Evolutionary conservation across 2,113 vertebrate genomes (phyloP), one percentile per base, ranked within the genome.

Genomic region (Emydura subglobosa): DNA sequence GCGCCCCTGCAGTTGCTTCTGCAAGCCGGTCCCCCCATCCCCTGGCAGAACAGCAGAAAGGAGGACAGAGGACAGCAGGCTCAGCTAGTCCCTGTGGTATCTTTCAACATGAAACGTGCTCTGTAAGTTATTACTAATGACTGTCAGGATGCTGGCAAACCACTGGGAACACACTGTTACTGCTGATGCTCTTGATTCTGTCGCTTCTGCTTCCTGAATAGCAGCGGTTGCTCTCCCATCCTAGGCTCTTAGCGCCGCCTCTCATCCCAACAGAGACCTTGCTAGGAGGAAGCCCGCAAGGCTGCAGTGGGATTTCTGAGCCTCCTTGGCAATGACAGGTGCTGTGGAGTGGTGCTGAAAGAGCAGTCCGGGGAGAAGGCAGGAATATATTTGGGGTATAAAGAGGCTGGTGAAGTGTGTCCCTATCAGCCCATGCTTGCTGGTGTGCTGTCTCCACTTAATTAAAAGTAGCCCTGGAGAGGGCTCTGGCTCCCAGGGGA

Each of bases 391-490:
- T 91, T 95, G 74, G 25, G 49, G 90, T 87, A 49, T 92, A 94
- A 95, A 59, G 89, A 94, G 93, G 85, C 57, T 95, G 91, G 87
- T 53, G 96, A 95, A 80, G 91, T 91, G 92, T 88, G 89, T 57
- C 87, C 94, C 96, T 93, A 95, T 96, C 96, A 96, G 34, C 85
- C 76, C 51, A 49, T 94, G 94, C 95, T 93, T 97, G 84, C 91
- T 92, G 80, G 92, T 95, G 94, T 95, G 87, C 49, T 93, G 83
- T 95, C 92, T 94, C 87, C 88, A 59, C 96, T 88, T 97, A 96
- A 97, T 97, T 95, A 97, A 95, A 95, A 96, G 93, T 94, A 93
- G 31, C 93, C 92, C 65, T 96, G 87, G 61, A 83, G 57, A 92
- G 95, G 85, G 85, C 47, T 54, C 89, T 59, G 54, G n/a, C 4